Evolutionary conservation across 2,113 vertebrate species (phyloP).

Genomic region (Felis chaus): DNA sequence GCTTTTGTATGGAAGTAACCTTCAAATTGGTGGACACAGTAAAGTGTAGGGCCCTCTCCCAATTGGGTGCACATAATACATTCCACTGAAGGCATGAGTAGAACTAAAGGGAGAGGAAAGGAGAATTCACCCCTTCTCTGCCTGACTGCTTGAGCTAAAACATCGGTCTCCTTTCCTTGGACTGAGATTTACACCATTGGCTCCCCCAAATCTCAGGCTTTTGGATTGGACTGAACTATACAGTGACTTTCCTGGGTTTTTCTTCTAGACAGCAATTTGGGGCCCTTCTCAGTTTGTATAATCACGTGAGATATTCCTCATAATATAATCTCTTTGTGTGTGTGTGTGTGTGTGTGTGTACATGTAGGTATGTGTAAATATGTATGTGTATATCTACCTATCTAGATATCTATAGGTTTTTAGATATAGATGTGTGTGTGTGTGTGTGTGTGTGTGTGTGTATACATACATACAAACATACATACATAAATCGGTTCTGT

Average conservation of each 20-base stretch:
- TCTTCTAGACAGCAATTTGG: not conserved
- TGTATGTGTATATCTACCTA: not conserved
- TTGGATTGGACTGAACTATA: not conserved
- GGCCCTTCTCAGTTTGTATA: not conserved
- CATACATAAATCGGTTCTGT: not conserved
- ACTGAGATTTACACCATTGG: not conserved
- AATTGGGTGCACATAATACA: too few species aligned
- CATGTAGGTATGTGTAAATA: not conserved
- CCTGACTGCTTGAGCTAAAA: not conserved
- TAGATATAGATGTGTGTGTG: not conserved
- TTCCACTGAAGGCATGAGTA: not conserved
- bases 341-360: not conserved
- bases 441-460: not conserved
- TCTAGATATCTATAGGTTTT: not conserved
- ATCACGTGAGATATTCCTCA: not conserved
- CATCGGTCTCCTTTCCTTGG: not conserved
- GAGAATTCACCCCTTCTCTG: not conserved
- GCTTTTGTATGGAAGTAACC: not conserved
- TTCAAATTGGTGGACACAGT: not conserved
- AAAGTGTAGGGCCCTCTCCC: not conserved
- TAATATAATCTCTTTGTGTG: not conserved
- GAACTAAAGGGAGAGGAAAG: not conserved
- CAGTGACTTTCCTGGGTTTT: not conserved
- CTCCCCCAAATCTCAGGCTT: not conserved
- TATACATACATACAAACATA: not conserved